Evolutionary conservation across 2,888 invertebrate species (phyloP), one percentile per base, ranked within the genome.

Genomic region (Girardia tigrina): DNA sequence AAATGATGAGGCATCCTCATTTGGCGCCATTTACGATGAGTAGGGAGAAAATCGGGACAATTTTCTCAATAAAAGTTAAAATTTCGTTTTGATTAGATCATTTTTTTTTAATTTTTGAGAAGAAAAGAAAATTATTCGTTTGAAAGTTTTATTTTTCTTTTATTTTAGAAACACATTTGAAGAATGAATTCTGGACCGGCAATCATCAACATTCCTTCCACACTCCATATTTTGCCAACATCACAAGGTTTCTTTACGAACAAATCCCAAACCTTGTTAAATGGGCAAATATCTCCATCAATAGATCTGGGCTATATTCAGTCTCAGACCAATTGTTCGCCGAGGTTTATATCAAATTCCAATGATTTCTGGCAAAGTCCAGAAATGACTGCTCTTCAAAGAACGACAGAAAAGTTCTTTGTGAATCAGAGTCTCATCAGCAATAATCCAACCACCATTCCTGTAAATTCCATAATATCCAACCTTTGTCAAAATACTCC

Each of bases 311-410:
- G 23, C 23, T 56, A 56, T 56, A 56, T 56, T n/a, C 56, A 4
- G 23, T 12, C 4, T 16, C 56, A 56, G 2, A 56, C 56, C 4
- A 56, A 56, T 56, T 56, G 56, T 56, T n/a, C 56, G n/a, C 4
- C 56, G 56, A 56, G 56, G 23, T 56, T 56, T 56, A 12, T 56
- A 56, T 20, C 23, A 23, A 56, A 16, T 56, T 56, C 56, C 4
- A 69, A 69, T 28, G 42, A 74, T 42, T 74, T 74, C 26, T 74
- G 74, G 74, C 26, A 74, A 27, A 74, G 74, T 29, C 74, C 20
- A 28, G 74, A 74, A 23, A 56, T 74, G 26, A 69, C 74, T 2
- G 74, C 74, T 23, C 56, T 74, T 26, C 74, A 74, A 69, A 42
- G 74, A 23, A 74, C 74, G 8, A 74, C 26, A 26, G 42, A 74